These are phyloP conservation scores for Euura lappo DNA, from an alignment of 1,140 invertebrate genomes.

Conservation along the genomic window DNA sequence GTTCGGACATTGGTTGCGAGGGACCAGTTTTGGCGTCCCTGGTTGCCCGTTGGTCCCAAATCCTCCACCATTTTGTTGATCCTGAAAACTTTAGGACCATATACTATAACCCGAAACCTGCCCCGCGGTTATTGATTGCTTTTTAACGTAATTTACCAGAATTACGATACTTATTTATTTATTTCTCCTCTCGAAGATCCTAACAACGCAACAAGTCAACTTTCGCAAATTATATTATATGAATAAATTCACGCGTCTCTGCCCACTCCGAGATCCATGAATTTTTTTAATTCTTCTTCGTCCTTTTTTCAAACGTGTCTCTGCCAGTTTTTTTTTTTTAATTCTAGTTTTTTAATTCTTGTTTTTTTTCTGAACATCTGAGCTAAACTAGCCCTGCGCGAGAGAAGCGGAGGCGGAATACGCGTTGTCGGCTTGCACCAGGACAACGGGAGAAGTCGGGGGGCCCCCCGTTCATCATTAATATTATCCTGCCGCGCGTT, in stretches of 20 bases:
- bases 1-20: background rate
- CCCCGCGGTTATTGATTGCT: background rate
- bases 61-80: slow-evolving; percentile 12
- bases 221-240: no score
- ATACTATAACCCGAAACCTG: background rate
- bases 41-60: background rate
- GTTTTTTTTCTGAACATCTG: no score
- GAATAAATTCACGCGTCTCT: no score
- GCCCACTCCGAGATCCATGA: no score
- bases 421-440: slow-evolving; percentile 30
- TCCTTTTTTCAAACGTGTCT: no score
- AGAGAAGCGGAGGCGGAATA: slow-evolving; percentile 32
- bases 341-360: no score
- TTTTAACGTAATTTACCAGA: background rate
- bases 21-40: background rate
- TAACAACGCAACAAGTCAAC: background rate
- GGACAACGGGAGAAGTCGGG: slow-evolving; percentile 20
- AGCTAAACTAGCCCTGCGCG: no score
- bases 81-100: background rate
- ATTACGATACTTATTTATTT: background rate
- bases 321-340: no score
- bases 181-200: background rate
- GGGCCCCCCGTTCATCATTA: slow-evolving; percentile 44
- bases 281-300: no score
- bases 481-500: slow-evolving; percentile 47